Evolutionary conservation across 2,797 vertebrate species (phyloP).

Genomic region (Myotis planiceps): DNA sequence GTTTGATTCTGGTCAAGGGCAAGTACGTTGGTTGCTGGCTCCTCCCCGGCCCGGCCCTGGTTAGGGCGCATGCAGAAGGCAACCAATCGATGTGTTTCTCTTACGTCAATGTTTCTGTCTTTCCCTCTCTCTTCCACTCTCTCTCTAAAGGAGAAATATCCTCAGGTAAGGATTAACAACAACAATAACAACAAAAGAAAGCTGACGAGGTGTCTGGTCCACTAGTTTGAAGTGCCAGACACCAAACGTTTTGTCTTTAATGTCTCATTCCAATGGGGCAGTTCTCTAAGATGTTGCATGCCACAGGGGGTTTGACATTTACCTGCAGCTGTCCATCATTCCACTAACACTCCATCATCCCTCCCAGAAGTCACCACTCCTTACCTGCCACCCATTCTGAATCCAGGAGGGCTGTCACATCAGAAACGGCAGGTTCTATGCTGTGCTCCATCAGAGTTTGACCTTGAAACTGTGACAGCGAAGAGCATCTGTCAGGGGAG

Average conservation of each 20-base stretch:
- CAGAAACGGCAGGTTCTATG: background rate
- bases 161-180: no score
- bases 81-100: no score
- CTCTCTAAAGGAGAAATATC: no score
- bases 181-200: background rate
- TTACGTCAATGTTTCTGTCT: no score
- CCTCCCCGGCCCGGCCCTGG: no score
- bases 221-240: background rate
- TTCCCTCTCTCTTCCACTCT: no score
- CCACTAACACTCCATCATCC: background rate
- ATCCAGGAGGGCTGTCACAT: background rate
- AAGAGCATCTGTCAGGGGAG: background rate
- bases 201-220: background rate
- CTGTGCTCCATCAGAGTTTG: background rate
- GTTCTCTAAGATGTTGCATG: background rate
- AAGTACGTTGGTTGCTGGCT: no score
- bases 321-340: background rate
- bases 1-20: no score
- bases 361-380: background rate
- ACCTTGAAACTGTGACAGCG: background rate
- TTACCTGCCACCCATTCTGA: background rate
- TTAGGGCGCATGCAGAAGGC: no score
- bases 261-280: background rate
- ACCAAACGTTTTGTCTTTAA: background rate
- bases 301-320: background rate